Percentiles rank a stretch among this genome's conserved stretches.
phyloP scores from a whole-genome alignment of 2,113 vertebrate species.

The Corvus moneduloides region DNA sequence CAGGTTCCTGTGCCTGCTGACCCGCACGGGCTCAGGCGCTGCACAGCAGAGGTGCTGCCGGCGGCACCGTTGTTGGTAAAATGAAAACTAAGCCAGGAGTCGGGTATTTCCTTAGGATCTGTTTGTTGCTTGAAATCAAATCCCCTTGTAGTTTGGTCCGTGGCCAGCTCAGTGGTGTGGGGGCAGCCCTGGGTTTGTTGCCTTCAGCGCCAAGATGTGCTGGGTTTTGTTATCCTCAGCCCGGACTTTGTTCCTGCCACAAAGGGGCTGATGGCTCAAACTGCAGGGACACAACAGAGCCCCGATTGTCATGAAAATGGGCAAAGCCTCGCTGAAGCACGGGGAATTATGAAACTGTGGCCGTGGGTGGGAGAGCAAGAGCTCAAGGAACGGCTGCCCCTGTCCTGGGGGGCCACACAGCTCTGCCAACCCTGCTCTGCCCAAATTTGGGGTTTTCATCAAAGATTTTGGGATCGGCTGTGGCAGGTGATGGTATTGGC shows the following conservation, averaged over 20 bases:
- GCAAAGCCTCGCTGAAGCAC: neutral
- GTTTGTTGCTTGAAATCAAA: neutral
- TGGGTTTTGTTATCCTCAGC: slow-evolving; percentile 21
- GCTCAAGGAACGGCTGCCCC: neutral
- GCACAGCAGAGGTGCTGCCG: accelerated
- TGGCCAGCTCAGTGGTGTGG: neutral
- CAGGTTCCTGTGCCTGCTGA: accelerated
- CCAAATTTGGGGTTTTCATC: neutral
- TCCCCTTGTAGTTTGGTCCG: neutral
- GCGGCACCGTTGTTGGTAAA: neutral
- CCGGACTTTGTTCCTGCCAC: slow-evolving; percentile 44
- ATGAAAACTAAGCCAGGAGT: neutral
- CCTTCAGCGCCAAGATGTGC: neutral
- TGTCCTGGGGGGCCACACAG: neutral
- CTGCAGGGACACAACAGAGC: slow-evolving; percentile 39
- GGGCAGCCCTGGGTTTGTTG: neutral
- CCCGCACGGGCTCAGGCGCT: accelerated
- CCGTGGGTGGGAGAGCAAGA: neutral
- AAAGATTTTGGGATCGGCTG: neutral
- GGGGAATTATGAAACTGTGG: neutral
- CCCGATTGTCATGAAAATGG: slow-evolving; percentile 58
- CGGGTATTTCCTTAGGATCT: neutral
- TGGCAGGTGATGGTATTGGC: neutral
- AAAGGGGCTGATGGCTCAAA: slow-evolving; percentile 52
- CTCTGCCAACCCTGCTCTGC: neutral